Evolutionary conservation across 2,888 invertebrate species (phyloP), one percentile per base, ranked within the genome.

Genomic region (Lasioglossum calceatum): DNA sequence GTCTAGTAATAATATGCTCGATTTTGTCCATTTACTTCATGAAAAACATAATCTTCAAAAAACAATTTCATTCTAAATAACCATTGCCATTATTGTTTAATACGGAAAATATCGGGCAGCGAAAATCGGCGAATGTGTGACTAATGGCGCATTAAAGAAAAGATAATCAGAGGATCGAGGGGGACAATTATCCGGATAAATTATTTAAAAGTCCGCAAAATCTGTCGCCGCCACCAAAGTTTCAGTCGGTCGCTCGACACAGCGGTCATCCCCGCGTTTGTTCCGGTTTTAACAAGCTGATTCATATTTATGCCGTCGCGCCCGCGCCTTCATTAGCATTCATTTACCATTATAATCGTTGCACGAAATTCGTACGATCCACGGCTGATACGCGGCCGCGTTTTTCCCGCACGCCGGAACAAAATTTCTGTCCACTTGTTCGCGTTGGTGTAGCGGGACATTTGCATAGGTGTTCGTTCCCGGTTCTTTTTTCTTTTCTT

Each of bases 301-400:
- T 82, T 87, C 79, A 79, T 79, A 82, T 84, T 86, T 87, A 87
- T 82, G 54, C 64, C 27, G 16, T 39, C 44, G 23, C 39, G 32
- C 23, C 61, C n/a, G 73, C 12, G 42, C 72, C 71, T 86, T 86
- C 79, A 73, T 87, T 87, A 87, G 75, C 82, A 87, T 86, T 64
- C 79, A 85, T 87, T 85, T 87, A 82, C 79, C 70, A 85, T 85
- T 75, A 79, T 84, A 84, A 85, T 82, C 76, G 77, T 85, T 70
- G 76, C 85, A 77, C 80, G 82, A 85, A 85, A 74, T 82, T 86
- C 82, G 42, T 86, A 78, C 78, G 77, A 76, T 78, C 67, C 39
- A 19, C 12, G 47, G 54, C 32, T 61, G 86, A 78, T 80, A 82
- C 77, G 58, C 54, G 32, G 4, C 44, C 54, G 79, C 27, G 73